Base-by-base conservation (phyloP, 1,140 invertebrate genomes). In the Muscidifurax raptorellus region DNA sequence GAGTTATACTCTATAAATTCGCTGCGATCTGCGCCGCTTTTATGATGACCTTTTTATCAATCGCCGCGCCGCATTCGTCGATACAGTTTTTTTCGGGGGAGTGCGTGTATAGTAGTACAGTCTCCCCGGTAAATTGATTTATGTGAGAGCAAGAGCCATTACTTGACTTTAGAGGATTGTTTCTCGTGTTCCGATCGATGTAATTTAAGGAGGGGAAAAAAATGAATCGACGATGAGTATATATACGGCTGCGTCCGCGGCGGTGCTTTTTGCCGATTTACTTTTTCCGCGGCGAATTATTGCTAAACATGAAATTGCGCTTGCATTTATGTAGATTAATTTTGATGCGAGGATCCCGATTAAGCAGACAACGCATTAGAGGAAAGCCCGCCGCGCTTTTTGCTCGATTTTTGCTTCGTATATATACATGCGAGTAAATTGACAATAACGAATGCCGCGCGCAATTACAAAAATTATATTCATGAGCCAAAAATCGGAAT, bases 1-100 rank as follows among this genome's bases (percentile, higher is more conserved):
- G 80, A 32, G 32, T 30, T 80, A 84, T 80, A 84, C 83, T 84
- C 83, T 80, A 80, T 84, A 84, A 84, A 84, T 84, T 80, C 71
- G 12, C 69, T 40, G 32, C 47, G 18, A 52, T 7, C 15, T 27
- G 22, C 25, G 40, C 75, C 18, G 83, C 67, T 28, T 80, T 78
- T 76, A 84, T 80, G 83, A 74, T 5, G 77, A 80, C 27, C 77
- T 80, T 80, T 84, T 80, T 84, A 67, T 72, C 44, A 64, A 30
- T 74, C n/a, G 32, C 9, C 9, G 25, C n/a, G n/a, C 6, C 36
- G 67, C 25, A 59, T n/a, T n/a, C 52, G 22, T 6, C 52, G 52
- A 59, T 59, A 52, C 47, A 52, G 6, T 47, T 75, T 82, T 72
- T 74, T 75, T 82, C 25, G 64, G 15, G 75, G 74, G 64, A 18